A percentile compares a stretch with the other conserved stretches of the same genome.
Conservation (phyloP, 2,797 vertebrate genomes). For the Champsocephalus gunnari region DNA sequence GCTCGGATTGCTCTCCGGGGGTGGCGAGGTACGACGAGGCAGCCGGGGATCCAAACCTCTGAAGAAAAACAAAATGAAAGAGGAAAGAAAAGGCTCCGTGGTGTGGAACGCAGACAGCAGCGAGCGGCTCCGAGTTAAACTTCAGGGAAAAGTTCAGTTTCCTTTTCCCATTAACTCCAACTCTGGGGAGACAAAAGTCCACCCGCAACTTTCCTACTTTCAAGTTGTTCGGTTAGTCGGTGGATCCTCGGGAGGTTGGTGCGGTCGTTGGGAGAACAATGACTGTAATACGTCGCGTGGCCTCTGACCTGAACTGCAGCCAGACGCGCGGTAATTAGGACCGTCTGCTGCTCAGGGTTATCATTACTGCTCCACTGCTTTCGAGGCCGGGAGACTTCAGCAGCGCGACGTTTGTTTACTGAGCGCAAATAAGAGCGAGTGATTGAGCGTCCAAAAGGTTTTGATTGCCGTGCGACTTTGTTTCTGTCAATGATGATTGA, state of each 20-base stretch:
- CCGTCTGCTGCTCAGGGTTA: slow-evolving; percentile 50
- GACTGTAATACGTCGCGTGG: slow-evolving; percentile 63
- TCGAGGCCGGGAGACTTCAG: neutral
- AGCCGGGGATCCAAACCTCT: slow-evolving; percentile 70
- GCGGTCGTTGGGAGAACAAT: slow-evolving; percentile 68
- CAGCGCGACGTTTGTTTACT: slow-evolving; percentile 7
- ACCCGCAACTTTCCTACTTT: slow-evolving; percentile 47
- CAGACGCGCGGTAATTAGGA: slow-evolving; percentile 63
- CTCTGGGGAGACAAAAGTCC: slow-evolving; percentile 65
- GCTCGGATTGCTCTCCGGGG: slow-evolving; percentile 73
- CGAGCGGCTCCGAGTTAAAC: slow-evolving; percentile 58
- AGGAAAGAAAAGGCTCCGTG: slow-evolving; percentile 68
- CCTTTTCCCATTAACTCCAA: slow-evolving; percentile 66
- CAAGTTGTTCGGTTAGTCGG: slow-evolving; percentile 55
- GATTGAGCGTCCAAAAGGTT: slow-evolving; percentile 35
- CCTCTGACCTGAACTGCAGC: slow-evolving; percentile 66
- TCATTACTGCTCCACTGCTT: slow-evolving; percentile 46
- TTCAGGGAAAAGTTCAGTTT: slow-evolving; percentile 62
- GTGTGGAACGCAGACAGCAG: slow-evolving; percentile 73
- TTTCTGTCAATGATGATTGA: slow-evolving; percentile 49
- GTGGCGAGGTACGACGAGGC: slow-evolving; percentile 67
- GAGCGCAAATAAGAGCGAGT: slow-evolving; percentile 26
- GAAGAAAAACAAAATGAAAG: slow-evolving; percentile 76
- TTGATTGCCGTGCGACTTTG: slow-evolving; percentile 44
- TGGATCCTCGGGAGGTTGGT: slow-evolving; percentile 52